Evolutionary conservation across 2,888 invertebrate genomes (phyloP), one percentile per base, ranked within the genome.

Genomic region (Crepidodera aurea): DNA sequence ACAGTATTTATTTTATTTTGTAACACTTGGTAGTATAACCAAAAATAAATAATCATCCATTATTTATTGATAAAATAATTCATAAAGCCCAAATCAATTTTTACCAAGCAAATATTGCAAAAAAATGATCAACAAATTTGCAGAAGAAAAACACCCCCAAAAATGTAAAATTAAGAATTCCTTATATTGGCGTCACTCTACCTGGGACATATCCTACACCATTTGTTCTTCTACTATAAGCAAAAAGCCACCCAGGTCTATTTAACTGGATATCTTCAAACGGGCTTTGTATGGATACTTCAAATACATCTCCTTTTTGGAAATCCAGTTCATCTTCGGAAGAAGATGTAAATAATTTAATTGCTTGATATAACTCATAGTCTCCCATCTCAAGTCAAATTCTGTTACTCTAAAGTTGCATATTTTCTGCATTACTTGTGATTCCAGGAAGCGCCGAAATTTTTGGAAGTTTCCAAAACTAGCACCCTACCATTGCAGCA

Each of bases 121-220:
- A n/a, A n/a, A n/a, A n/a, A n/a, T n/a, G n/a, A n/a, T n/a, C n/a
- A n/a, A n/a, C n/a, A n/a, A n/a, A n/a, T n/a, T n/a, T n/a, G n/a
- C n/a, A n/a, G n/a, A n/a, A n/a, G n/a, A n/a, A n/a, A n/a, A n/a
- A n/a, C n/a, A n/a, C n/a, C n/a, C n/a, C n/a, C n/a, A n/a, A n/a
- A n/a, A n/a, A n/a, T n/a, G n/a, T n/a, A n/a, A n/a, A n/a, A n/a
- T n/a, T n/a, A n/a, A n/a, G n/a, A n/a, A n/a, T n/a, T n/a, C n/a
- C n/a, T n/a, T n/a, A n/a, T n/a, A n/a, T n/a, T n/a, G n/a, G n/a
- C n/a, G n/a, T n/a, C 22, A 22, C 22, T 22, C n/a, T 78, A 80
- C 82, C 79, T 71, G 81, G 81, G 59, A 83, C 78, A 70, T 81
- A 82, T 66, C 83, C 83, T 69, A 74, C 72, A 51, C 73, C 72